Conservation (phyloP, 2,888 invertebrate genomes). For the Listrodromus nycthemerus region DNA sequence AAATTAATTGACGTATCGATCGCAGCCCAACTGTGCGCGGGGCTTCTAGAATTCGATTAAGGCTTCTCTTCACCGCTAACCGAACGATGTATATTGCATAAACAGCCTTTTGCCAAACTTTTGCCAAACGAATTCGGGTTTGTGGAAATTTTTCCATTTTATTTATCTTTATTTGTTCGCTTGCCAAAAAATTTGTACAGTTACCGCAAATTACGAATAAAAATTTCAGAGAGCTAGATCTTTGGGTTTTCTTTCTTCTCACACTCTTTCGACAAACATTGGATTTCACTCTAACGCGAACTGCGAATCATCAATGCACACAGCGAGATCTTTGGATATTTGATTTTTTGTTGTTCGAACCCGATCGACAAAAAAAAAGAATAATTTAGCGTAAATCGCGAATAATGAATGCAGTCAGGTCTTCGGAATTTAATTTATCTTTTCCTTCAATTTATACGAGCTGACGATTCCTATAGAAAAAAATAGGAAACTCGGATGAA, state of each 20-base stretch:
- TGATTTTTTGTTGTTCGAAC: no score
- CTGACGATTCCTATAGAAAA: neutral
- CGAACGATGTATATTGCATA: slow-evolving; percentile 4
- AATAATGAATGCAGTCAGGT: no score
- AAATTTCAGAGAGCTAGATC: no score
- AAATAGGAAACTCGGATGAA: slow-evolving; percentile 1
- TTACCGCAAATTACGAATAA: no score
- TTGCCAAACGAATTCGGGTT: neutral
- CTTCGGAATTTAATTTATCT: neutral
- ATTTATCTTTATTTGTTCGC: neutral
- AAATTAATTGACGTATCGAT: slow-evolving; percentile 79
- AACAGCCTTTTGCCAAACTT: neutral
- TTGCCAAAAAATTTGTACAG: no score
- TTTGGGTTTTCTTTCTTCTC: no score
- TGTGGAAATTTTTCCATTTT: neutral
- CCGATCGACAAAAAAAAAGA: no score
- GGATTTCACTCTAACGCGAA: no score
- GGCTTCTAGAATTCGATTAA: slow-evolving; percentile 66
- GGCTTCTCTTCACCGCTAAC: slow-evolving; percentile 50
- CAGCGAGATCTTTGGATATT: no score
- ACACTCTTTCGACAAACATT: no score
- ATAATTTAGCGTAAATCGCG: no score
- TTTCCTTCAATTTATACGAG: neutral
- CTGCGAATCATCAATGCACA: no score
- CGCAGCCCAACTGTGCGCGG: slow-evolving; percentile 39